These are phyloP conservation scores for Molorchus minor DNA, from an alignment of 2,888 invertebrate genomes.

Conservation along the genomic window DNA sequence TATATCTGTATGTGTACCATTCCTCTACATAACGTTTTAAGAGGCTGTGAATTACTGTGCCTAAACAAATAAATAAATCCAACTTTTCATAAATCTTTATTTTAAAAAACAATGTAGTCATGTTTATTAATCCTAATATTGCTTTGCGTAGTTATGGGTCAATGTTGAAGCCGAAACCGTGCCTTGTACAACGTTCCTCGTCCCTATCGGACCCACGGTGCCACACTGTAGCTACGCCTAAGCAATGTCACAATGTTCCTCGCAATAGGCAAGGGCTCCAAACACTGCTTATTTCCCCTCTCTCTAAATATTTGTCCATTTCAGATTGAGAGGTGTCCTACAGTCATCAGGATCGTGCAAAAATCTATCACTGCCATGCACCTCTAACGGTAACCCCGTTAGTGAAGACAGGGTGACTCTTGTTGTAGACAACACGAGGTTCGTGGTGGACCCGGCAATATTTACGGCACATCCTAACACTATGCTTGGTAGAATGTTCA, in stretches of 20 bases:
- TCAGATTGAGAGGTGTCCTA: conserved; percentile 39
- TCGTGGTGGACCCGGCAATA: conserved; percentile 91
- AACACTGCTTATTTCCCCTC: neutral
- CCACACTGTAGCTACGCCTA: conserved; percentile 65
- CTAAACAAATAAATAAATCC: too few relatives aligned
- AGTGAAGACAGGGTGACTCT: conserved; percentile 86
- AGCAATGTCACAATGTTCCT: conserved; percentile 64
- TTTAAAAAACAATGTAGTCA: neutral
- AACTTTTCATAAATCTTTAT: conserved; percentile 8
- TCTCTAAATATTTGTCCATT: conserved; percentile 16
- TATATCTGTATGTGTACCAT: too few relatives aligned
- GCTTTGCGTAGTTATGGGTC: conserved; percentile 69
- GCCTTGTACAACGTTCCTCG: conserved; percentile 68
- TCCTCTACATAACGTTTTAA: too few relatives aligned
- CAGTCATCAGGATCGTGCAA: conserved; percentile 26
- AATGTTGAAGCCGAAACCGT: conserved; percentile 72
- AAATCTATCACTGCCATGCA: neutral
- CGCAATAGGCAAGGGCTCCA: conserved; percentile 61
- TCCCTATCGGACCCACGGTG: conserved; percentile 65
- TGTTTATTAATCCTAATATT: conserved; percentile 42
- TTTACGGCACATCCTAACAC: conserved; percentile 97
- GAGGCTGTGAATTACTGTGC: too few relatives aligned
- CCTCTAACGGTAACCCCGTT: conserved; percentile 18
- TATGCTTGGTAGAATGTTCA: conserved; percentile 99
- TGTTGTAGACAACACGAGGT: conserved; percentile 93